Percentiles rank a stretch among this genome's conserved stretches.
Evolutionary conservation across 2,888 invertebrate genomes (phyloP).

Genomic region (Anagyrus pseudococci): DNA sequence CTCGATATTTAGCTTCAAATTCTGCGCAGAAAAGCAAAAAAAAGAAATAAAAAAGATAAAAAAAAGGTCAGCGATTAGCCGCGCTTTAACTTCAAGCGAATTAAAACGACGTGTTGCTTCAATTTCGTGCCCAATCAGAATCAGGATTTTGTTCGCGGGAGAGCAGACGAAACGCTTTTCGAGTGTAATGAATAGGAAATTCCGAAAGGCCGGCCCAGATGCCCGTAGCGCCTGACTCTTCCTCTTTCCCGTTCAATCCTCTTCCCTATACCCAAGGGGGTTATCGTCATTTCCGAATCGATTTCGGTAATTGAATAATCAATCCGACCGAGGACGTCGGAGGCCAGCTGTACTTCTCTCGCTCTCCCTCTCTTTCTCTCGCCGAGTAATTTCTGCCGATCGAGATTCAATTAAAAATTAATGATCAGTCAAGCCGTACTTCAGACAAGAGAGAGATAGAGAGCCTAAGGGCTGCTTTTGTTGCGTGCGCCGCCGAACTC

Average conservation of each 20-base stretch:
- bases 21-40: too few relatives aligned
- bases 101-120: background rate
- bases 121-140: background rate
- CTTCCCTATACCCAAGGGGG: constrained; percentile 37
- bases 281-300: constrained; percentile 57
- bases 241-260: constrained; percentile 3
- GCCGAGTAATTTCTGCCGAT: constrained; percentile 47
- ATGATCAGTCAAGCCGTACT: constrained; percentile 38
- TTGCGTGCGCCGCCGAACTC: too few relatives aligned
- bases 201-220: constrained; percentile 48
- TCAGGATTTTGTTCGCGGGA: too few relatives aligned
- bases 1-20: background rate
- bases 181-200: constrained; percentile 49
- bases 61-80: constrained; percentile 6
- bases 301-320: constrained; percentile 59
- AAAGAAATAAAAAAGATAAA: too few relatives aligned
- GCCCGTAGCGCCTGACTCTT: constrained; percentile 16
- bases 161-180: constrained; percentile 10
- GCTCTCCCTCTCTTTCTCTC: constrained; percentile 7
- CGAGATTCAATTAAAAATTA: constrained; percentile 55
- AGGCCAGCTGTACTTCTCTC: constrained; percentile 29
- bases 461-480: constrained; percentile 11
- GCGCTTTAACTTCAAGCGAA: background rate
- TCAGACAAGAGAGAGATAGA: background rate
- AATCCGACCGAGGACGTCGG: constrained; percentile 45